Base-by-base conservation (phyloP, 2,113 vertebrate genomes). In the Patagioenas fasciata region DNA sequence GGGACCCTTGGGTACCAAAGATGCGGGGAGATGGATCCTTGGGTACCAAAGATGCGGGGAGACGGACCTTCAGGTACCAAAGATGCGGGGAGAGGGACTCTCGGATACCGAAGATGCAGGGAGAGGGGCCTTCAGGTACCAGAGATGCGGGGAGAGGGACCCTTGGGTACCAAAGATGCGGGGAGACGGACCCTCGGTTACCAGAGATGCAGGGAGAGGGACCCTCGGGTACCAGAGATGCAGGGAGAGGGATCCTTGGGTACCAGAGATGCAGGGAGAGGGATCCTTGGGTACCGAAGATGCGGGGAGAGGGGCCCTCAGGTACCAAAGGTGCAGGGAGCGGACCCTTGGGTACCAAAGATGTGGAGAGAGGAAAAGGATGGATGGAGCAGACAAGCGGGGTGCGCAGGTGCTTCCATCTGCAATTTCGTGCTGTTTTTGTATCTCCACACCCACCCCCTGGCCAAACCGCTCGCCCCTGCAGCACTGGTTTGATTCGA, bases 371-470 rank as follows among this genome's bases (percentile, higher is more conserved):
- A 31, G 53, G 38, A 24, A 67, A 44, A 34, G 53, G 70, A 25
- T 6, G 72, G 66, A 66, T 15, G 73, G 71, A 67, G 60, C 2
- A 0, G 71, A 56, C 44, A 51, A 10, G 1, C 13, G 2, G 74
- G n/a, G 18, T 1, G 3, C 6, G 2, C 28, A 48, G 54, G 61
- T 53, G 24, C 67, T 32, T 73, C 80, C 69, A 25, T 17, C 80
- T 10, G 34, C 1, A 0, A 13, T 79, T 84, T 92, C 44, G 12
- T 79, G 65, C 72, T 2, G 6, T 10, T 89, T 95, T 79, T 62
- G 47, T 84, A 91, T 62, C 89, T 86, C 72, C 72, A 89, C 70
- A 2, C 82, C 90, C 95, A 77, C 31, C 51, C 71, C 73, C 86
- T 78, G 87, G 78, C 70, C 29, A 2, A 89, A 57, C 47, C 29